Base-by-base conservation (phyloP, 2,888 invertebrate genomes). In the Hypselothyrea guttata region DNA sequence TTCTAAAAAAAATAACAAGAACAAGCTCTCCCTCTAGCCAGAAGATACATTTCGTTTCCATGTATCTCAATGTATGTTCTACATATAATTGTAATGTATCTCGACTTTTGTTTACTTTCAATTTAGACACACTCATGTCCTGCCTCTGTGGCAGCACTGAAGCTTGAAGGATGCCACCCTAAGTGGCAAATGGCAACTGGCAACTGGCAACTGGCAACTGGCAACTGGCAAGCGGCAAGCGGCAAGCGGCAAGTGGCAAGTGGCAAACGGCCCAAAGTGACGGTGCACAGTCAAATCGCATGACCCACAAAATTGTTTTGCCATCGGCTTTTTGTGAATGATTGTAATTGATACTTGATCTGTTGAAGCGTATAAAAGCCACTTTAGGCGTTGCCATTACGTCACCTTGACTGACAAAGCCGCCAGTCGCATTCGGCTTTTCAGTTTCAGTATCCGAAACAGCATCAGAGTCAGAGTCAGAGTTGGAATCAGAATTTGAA, bases 261-360 rank as follows among this genome's bases (percentile, higher is more conserved):
- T 30, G 52, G 12, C 35, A 30, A n/a, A 7, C 7, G 30, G 30
- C 30, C 3, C 30, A 7, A 30, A 30, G 30, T 30, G 22, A 22
- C 22, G 22, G 22, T 22, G 22, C 22, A 2, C 11, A 38, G 12
- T 34, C 41, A 60, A 41, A 54, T 51, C 55, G 22, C 49, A 51
- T 67, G 65, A 65, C 67, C 61, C 72, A 52, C 69, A 72, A 63
- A 66, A 58, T 35, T 48, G 34, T 47, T 58, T 22, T 55, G 53
- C 59, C 45, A 69, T 53, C 51, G 66, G 62, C 66, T 67, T 60
- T 38, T 52, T 65, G 22, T 57, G 69, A 69, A 60, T 64, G 74
- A 73, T 77, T 81, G 82, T 77, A 81, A 82, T 82, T 82, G 78
- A 77, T 77, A 82, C 78, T 78, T 75, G 78, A 82, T 82, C 75